Conservation (phyloP, 2,797 vertebrate genomes). For the Scarus forsteni region DNA sequence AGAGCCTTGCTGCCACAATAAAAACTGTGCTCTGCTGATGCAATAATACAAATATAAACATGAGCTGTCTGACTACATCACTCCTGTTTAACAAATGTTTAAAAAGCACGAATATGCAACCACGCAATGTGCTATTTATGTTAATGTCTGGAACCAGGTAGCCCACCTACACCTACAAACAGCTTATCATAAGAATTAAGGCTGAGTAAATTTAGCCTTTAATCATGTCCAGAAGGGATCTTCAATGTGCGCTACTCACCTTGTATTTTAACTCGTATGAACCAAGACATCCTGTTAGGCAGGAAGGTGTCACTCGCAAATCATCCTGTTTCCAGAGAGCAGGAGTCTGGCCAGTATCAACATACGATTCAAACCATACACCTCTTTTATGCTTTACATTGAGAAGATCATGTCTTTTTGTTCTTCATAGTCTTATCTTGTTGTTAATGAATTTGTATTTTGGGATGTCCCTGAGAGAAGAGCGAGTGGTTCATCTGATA, state of each 20-base stretch:
- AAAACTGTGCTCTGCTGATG: no score
- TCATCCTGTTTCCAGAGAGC: conserved; percentile 35
- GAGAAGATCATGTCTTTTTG: no score
- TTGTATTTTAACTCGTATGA: conserved; percentile 46
- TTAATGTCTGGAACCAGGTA: conserved; percentile 5
- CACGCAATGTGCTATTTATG: background rate
- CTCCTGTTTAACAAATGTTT: no score
- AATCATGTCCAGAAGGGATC: conserved; percentile 37
- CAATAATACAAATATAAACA: no score
- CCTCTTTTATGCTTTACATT: background rate
- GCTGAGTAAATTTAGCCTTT: conserved; percentile 38
- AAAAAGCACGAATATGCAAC: background rate
- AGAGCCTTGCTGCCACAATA: no score
- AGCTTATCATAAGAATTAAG: conserved; percentile 26
- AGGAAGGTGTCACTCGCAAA: conserved; percentile 57
- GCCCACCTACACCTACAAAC: background rate
- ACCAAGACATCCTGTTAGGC: conserved; percentile 63
- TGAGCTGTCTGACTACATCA: no score
- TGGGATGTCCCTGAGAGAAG: conserved; percentile 31
- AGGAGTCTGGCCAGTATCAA: conserved; percentile 43
- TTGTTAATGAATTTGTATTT: conserved; percentile 31
- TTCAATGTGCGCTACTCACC: conserved; percentile 34
- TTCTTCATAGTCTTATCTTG: conserved; percentile 11
- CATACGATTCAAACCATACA: conserved; percentile 10
- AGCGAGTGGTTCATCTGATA: conserved; percentile 49